A percentile compares a stretch with the other conserved stretches of the same genome.
Evolutionary conservation across 2,113 vertebrate genomes (phyloP).

Genomic region (Martes martes): DNA sequence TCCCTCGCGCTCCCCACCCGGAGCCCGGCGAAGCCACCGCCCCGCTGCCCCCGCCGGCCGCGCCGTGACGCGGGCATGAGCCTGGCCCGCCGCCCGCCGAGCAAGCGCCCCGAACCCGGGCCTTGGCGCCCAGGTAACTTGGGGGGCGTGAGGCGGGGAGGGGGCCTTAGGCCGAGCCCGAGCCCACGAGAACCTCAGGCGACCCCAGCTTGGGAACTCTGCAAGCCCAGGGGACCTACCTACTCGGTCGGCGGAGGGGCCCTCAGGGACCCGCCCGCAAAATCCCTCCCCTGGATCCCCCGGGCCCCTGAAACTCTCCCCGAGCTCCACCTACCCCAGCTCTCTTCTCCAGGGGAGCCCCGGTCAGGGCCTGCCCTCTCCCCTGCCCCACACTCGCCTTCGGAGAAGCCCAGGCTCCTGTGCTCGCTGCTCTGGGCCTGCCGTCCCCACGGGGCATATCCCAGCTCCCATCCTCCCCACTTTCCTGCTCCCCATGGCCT

Average conservation of each 20-base stretch:
- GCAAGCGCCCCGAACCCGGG: not conserved
- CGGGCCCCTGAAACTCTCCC: not conserved
- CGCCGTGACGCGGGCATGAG: conserved; percentile 49
- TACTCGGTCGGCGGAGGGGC: not conserved
- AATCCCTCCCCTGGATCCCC: not conserved
- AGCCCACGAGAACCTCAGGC: not conserved
- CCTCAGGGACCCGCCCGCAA: not conserved
- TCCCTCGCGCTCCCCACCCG: not conserved
- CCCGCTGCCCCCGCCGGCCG: not conserved
- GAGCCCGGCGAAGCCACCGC: conserved; percentile 7
- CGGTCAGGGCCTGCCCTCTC: not conserved
- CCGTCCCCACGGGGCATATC: not conserved
- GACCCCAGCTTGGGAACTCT: not conserved
- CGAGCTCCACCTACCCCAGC: not conserved
- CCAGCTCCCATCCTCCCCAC: not conserved
- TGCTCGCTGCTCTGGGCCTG: not conserved
- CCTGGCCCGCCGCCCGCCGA: not conserved
- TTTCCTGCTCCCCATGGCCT: not conserved
- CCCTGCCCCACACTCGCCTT: not conserved
- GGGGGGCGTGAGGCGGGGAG: not conserved
- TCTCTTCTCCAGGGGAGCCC: not conserved
- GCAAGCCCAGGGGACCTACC: not conserved
- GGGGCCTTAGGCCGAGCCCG: not conserved
- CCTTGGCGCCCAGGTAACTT: conserved; percentile 64
- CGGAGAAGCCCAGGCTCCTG: not conserved